Evolutionary conservation across 2,888 invertebrate species (phyloP), one percentile per base, ranked within the genome.

Genomic region (Pecten maximus): DNA sequence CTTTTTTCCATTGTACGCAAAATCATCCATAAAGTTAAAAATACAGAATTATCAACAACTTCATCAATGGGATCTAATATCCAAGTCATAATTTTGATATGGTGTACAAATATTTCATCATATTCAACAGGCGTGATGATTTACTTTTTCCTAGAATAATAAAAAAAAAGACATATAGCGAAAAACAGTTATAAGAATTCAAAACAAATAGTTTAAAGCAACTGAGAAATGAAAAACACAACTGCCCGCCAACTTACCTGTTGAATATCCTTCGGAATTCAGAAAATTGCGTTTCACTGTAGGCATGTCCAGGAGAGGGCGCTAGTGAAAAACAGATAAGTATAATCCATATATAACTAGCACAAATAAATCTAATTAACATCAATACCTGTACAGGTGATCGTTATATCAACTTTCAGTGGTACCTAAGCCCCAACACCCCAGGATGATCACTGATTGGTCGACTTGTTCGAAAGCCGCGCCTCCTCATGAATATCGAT

Each of bases 361-460:
- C 23, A 35, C 74, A 74, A 74, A 74, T 74, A 74, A 74, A 74
- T 74, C 74, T 74, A 74, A 74, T 74, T 74, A 74, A 74, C 74
- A 74, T 74, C 74, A 0, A 28, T 74, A 74, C 74, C 74, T 74
- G 74, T 74, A 74, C 74, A 74, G 74, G 74, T 74, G 15, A 74
- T 28, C 28, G 74, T n/a, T 54, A 23, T 54, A 50, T 74, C 74
- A 74, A 74, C 74, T 10, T 23, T 74, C 1, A 54, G n/a, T 54
- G 6, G 16, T 28, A 74, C 28, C 2, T 1, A 35, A 74, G 28
- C 16, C 74, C 28, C 74, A 28, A 74, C 28, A 35, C 74, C 28
- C 10, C 6, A 74, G 10, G 12, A 6, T 35, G 12, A 35, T 35
- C 12, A 23, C 74, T 35, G 28, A 74, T 74, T 74, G 74, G 74